A percentile compares a stretch with the other conserved stretches of the same genome.
These are phyloP conservation scores for Syngnathus scovelli DNA, from an alignment of 2,113 vertebrate genomes.

Conservation along the genomic window DNA sequence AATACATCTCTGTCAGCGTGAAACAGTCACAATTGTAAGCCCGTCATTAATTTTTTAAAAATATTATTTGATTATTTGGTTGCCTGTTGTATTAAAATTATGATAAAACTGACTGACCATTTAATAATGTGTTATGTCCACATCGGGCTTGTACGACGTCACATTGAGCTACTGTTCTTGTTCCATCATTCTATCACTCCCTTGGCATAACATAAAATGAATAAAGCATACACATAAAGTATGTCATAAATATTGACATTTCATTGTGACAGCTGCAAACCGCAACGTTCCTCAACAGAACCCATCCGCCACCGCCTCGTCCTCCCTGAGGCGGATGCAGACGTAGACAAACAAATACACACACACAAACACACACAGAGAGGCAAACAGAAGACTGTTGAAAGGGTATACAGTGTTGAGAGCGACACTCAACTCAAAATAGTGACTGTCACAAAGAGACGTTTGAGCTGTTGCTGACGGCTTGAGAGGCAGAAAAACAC, in stretches of 20 bases:
- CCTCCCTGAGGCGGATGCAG: conserved; percentile 42
- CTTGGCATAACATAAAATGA: not conserved
- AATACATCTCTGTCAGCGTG: not conserved
- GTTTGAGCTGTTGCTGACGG: conserved; percentile 22
- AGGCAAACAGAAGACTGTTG: conserved; percentile 44
- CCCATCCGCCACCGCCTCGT: conserved; percentile 36
- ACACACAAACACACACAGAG: conserved; percentile 20
- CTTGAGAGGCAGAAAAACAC: not conserved
- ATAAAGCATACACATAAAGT: conserved; percentile 32
- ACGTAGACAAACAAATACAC: conserved; percentile 23
- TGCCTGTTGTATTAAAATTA: no score
- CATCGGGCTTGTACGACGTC: not conserved
- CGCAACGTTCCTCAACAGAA: conserved; percentile 52
- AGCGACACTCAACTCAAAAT: conserved; percentile 43
- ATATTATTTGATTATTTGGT: no score
- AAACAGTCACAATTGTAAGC: not conserved
- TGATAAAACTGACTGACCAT: no score
- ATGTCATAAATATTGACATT: conserved; percentile 63
- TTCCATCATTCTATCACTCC: not conserved
- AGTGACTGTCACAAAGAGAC: conserved; percentile 39
- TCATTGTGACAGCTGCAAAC: conserved; percentile 58
- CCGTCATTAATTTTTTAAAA: not conserved
- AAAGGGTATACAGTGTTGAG: conserved; percentile 51
- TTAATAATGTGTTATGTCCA: not conserved
- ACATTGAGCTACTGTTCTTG: not conserved